Evolutionary conservation across 2,797 vertebrate genomes (phyloP).

Genomic region (Hoplostethus mediterraneus): DNA sequence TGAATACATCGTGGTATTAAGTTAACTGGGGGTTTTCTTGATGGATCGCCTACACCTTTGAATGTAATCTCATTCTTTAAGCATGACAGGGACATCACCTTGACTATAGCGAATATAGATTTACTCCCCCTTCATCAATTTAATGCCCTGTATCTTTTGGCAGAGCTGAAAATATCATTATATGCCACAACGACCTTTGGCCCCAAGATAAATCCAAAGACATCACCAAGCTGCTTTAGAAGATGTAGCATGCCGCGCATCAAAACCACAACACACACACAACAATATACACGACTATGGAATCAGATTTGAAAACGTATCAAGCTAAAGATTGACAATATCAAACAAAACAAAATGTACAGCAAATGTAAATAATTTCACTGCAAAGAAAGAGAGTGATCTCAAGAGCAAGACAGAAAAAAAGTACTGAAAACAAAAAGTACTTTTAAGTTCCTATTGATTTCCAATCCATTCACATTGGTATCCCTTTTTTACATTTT

Average conservation of each 20-base stretch:
- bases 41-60: conserved; percentile 16
- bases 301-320: too few relatives aligned
- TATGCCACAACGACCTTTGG: neutral
- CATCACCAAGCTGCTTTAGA: neutral
- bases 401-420: too few relatives aligned
- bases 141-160: neutral
- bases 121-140: conserved; percentile 12
- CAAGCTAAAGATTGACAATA: too few relatives aligned
- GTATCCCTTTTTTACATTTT: too few relatives aligned
- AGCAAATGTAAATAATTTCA: too few relatives aligned
- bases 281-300: neutral
- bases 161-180: neutral
- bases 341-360: too few relatives aligned
- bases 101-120: neutral
- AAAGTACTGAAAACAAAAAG: too few relatives aligned
- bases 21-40: conserved; percentile 46
- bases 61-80: conserved; percentile 43
- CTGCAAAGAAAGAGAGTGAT: too few relatives aligned
- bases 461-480: too few relatives aligned
- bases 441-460: too few relatives aligned
- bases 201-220: neutral
- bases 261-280: neutral
- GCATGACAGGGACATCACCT: conserved; percentile 14
- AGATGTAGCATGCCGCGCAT: too few relatives aligned
- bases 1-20: conserved; percentile 37